These are phyloP conservation scores for Ceratina australensis DNA, from an alignment of 1,140 invertebrate species.

Conservation along the genomic window DNA sequence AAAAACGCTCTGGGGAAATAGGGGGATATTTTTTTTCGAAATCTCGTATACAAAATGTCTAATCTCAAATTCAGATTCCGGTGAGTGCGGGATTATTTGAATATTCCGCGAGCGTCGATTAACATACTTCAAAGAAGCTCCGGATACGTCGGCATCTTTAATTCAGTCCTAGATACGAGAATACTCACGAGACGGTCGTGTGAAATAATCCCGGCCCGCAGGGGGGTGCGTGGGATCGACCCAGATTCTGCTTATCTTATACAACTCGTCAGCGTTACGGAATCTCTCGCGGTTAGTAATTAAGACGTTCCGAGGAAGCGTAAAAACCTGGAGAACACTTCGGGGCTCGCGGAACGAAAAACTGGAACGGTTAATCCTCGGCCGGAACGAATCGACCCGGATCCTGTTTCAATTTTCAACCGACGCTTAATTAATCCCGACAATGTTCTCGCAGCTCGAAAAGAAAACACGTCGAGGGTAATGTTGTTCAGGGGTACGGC, in stretches of 20 bases:
- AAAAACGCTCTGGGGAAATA: too few relatives aligned
- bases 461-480: not conserved
- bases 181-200: not conserved
- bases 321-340: constrained; percentile 2
- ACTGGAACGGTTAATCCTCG: too few relatives aligned
- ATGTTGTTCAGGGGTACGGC: too few relatives aligned
- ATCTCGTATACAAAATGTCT: too few relatives aligned
- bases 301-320: not conserved
- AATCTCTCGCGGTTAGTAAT: not conserved
- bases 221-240: not conserved
- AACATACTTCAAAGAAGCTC: not conserved
- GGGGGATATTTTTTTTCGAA: too few relatives aligned
- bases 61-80: too few relatives aligned
- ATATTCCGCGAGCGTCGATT: too few relatives aligned
- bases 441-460: not conserved
- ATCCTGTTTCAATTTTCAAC: too few relatives aligned
- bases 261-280: not conserved
- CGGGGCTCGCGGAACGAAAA: too few relatives aligned
- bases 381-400: too few relatives aligned
- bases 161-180: not conserved
- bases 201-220: not conserved
- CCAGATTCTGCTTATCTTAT: not conserved
- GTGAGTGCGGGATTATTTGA: too few relatives aligned
- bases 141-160: not conserved
- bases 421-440: not conserved